Base-by-base conservation (phyloP, 2,888 invertebrate species). In the Stenotaenia linearis region DNA sequence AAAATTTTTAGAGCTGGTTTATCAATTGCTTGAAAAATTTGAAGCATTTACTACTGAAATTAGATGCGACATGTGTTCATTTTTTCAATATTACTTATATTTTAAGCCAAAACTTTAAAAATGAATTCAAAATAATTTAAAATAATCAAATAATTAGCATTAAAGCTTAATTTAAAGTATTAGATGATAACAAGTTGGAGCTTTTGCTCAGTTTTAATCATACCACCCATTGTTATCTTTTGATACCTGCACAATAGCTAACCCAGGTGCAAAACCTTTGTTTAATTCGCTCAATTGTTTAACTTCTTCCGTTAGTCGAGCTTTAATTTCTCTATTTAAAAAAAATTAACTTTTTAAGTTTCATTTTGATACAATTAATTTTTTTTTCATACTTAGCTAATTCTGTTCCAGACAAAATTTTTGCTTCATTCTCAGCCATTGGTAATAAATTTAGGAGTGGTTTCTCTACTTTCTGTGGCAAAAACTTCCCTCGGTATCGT, bases 161-260 rank as follows among this genome's bases (percentile, higher is more conserved):
- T n/a, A n/a, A n/a, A n/a, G n/a, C n/a, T n/a, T n/a, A n/a, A n/a
- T n/a, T n/a, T n/a, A n/a, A n/a, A n/a, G n/a, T n/a, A n/a, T n/a
- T n/a, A n/a, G n/a, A n/a, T n/a, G n/a, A n/a, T n/a, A n/a, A n/a
- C n/a, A n/a, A n/a, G n/a, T n/a, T n/a, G n/a, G n/a, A n/a, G n/a
- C n/a, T n/a, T n/a, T n/a, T n/a, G n/a, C n/a, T n/a, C n/a, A n/a
- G n/a, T n/a, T n/a, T n/a, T n/a, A n/a, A n/a, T n/a, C n/a, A n/a
- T n/a, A n/a, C n/a, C n/a, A n/a, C n/a, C n/a, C n/a, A n/a, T n/a
- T 69, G 76, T 83, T 18, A 12, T 28, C 75, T 3, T 25, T 75
- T 28, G 10, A 37, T 21, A 89, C 88, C 86, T 88, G 89, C 23
- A 98, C 93, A 85, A 98, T 97, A 25, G 96, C 94, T 82, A 98